phyloP scores from a whole-genome alignment of 2,888 invertebrate species.

The Cinara cedri region DNA sequence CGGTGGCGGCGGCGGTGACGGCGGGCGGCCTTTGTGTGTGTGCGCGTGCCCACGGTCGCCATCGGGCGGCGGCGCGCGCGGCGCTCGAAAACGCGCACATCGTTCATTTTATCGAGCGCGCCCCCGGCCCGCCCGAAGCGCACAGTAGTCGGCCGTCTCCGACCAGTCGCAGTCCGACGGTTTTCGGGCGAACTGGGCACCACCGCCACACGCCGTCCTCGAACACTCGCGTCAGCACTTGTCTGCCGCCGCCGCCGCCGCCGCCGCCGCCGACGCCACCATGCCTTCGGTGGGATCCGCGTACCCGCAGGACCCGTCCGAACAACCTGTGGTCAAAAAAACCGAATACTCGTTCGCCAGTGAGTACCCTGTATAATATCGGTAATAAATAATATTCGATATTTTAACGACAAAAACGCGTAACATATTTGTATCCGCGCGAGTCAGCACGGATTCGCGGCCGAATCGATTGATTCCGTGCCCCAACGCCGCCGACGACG shows the following conservation, averaged over 20 bases:
- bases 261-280: slow-evolving; percentile 1
- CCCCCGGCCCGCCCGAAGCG: neutral
- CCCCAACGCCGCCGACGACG: too few relatives aligned
- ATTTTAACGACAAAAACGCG: too few relatives aligned
- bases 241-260: neutral
- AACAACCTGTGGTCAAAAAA: slow-evolving; percentile 36
- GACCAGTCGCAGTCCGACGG: slow-evolving; percentile 25
- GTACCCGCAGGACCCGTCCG: slow-evolving; percentile 3
- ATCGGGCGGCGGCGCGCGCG: slow-evolving; percentile 5
- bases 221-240: neutral
- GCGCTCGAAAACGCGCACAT: slow-evolving; percentile 12
- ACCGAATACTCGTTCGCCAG: slow-evolving; percentile 21
- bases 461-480: too few relatives aligned
- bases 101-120: slow-evolving; percentile 54
- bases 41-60: slow-evolving; percentile 21
- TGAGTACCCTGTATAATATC: too few relatives aligned
- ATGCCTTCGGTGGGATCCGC: slow-evolving; percentile 46
- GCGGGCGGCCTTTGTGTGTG: neutral
- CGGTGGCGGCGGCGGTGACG: too few relatives aligned
- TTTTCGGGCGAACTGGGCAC: neutral
- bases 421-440: too few relatives aligned
- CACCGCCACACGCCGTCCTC: neutral
- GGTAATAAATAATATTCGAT: too few relatives aligned
- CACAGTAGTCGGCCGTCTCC: neutral
- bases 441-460: too few relatives aligned